These are phyloP conservation scores for Oscheius sp. DNA, from an alignment of 1,140 invertebrate genomes.

Conservation along the genomic window DNA sequence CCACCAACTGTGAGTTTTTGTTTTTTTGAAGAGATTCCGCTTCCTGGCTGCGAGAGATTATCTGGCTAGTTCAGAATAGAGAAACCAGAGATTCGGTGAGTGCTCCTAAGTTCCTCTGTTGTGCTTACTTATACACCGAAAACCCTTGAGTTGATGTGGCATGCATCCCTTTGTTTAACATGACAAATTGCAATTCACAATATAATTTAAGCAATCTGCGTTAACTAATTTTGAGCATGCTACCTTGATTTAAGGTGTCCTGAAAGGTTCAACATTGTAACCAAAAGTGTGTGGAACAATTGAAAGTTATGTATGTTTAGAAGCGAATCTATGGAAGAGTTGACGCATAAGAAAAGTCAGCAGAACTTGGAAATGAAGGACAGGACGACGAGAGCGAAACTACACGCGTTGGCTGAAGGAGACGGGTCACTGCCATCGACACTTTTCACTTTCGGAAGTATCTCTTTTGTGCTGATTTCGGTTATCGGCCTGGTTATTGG, in stretches of 20 bases:
- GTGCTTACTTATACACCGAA: no score
- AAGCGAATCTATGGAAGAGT: slow-evolving; percentile 40
- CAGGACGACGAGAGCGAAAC: slow-evolving; percentile 26
- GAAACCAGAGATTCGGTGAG: not conserved
- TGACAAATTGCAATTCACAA: no score
- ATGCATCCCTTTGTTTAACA: no score
- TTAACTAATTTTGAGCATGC: no score
- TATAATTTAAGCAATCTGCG: no score
- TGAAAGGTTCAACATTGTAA: no score
- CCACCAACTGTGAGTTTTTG: not conserved
- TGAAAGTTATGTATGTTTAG: slow-evolving; percentile 35
- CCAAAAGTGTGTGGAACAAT: no score
- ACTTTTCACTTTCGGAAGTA: slow-evolving; percentile 44
- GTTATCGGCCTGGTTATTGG: slow-evolving; percentile 52
- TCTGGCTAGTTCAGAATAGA: not conserved
- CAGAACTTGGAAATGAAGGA: slow-evolving; percentile 28
- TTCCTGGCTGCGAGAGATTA: no score
- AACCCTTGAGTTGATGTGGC: no score
- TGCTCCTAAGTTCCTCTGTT: no score
- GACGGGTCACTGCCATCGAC: slow-evolving; percentile 41
- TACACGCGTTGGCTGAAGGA: slow-evolving; percentile 45
- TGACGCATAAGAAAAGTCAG: slow-evolving; percentile 28
- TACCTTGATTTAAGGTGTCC: no score
- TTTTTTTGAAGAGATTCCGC: not conserved
- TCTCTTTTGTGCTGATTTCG: slow-evolving; percentile 51